phyloP scores from a whole-genome alignment of 2,113 vertebrate species.

The Uria aalge region DNA sequence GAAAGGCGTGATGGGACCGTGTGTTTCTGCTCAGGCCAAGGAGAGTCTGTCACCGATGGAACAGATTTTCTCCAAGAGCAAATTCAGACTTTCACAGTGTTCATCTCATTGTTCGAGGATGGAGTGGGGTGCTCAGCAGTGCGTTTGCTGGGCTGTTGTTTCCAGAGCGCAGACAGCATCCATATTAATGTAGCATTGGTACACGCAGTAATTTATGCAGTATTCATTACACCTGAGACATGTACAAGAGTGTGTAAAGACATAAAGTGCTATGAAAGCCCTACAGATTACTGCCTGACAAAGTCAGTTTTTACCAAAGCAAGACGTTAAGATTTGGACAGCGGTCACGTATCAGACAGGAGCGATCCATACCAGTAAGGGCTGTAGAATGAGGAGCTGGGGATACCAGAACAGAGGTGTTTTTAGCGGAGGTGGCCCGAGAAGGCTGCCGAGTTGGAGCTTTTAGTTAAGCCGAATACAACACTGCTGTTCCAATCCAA shows the following conservation, averaged over 20 bases:
- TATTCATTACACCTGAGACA: slow-evolving; percentile 18
- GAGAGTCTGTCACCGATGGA: background rate
- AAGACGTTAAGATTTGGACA: background rate
- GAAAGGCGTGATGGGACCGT: background rate
- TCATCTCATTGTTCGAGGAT: background rate
- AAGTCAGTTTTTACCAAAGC: background rate
- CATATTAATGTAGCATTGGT: slow-evolving; percentile 14
- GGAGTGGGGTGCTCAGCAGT: background rate
- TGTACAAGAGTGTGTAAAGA: background rate
- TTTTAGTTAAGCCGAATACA: background rate
- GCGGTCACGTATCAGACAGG: background rate
- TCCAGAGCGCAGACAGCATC: background rate
- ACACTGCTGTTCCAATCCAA: background rate
- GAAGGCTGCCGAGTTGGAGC: background rate
- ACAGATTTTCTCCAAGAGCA: background rate
- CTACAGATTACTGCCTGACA: background rate
- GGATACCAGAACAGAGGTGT: background rate
- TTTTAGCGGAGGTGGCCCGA: background rate
- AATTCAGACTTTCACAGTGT: background rate
- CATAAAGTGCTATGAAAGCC: background rate
- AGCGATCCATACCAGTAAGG: background rate
- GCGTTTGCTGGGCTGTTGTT: background rate
- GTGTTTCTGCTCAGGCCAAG: background rate
- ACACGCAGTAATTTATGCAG: slow-evolving; percentile 14
- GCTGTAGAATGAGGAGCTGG: background rate